Conservation (phyloP, 2,888 invertebrate genomes). For the Dastarcus helophoroides region DNA sequence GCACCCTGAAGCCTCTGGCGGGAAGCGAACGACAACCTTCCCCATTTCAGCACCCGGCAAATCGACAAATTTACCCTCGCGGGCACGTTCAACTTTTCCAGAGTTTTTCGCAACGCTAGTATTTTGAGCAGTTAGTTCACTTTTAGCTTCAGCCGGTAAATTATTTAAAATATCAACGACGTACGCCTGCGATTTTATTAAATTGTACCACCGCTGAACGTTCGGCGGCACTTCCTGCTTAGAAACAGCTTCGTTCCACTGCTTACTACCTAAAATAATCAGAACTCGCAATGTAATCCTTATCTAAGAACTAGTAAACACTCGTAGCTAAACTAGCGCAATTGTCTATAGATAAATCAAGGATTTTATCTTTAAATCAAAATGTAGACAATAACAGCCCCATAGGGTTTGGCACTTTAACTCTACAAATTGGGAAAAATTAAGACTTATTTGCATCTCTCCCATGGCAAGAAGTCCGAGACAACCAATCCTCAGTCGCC, state of each 20-base stretch:
- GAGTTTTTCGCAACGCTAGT: slow-evolving; percentile 15
- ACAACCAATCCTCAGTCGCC: too few species aligned
- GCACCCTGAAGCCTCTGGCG: slow-evolving; percentile 99
- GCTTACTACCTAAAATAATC: slow-evolving; percentile 25
- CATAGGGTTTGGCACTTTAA: too few species aligned
- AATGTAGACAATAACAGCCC: too few species aligned
- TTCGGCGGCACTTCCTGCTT: slow-evolving; percentile 45
- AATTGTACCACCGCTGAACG: slow-evolving; percentile 55
- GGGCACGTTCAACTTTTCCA: slow-evolving; percentile 33
- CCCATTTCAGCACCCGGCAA: slow-evolving; percentile 95
- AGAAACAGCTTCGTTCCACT: slow-evolving; percentile 26
- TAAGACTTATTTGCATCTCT: too few species aligned
- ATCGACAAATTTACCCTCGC: slow-evolving; percentile 95
- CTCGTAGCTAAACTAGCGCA: too few species aligned
- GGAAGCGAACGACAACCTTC: slow-evolving; percentile 95
- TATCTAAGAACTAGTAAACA: too few species aligned
- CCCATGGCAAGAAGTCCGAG: too few species aligned
- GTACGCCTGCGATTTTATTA: slow-evolving; percentile 48
- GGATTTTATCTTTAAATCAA: too few species aligned
- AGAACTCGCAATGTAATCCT: too few species aligned
- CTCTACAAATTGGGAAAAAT: too few species aligned
- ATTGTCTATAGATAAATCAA: too few species aligned
- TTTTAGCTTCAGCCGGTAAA: slow-evolving; percentile 43
- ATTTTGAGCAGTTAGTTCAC: slow-evolving; percentile 10
- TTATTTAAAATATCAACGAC: slow-evolving; percentile 46